Evolutionary conservation across 2,797 vertebrate genomes (phyloP).

Genomic region (Acipenser ruthenus): DNA sequence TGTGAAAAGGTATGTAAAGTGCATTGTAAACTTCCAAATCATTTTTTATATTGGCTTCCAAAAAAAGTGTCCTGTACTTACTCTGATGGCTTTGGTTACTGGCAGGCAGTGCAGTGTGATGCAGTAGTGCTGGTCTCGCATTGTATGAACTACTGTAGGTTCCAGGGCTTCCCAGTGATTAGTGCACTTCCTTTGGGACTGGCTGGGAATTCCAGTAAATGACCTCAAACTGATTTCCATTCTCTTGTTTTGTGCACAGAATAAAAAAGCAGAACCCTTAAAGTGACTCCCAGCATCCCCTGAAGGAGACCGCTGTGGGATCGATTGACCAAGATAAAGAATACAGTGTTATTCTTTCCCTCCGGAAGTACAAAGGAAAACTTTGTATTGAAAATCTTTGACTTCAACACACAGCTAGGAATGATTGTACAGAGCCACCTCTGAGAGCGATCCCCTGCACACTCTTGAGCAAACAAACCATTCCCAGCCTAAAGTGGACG

Average conservation of each 20-base stretch:
- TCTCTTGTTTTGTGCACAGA: conserved; percentile 7
- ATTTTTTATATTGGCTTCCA: not conserved
- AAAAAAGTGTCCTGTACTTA: not conserved
- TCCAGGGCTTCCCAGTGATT: not conserved
- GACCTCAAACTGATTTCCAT: conserved; percentile 14
- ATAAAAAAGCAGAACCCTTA: conserved; percentile 4
- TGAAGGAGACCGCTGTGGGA: not conserved
- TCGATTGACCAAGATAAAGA: not conserved
- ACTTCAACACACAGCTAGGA: too few species aligned
- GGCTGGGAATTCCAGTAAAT: not conserved
- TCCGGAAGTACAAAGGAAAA: conserved; percentile 5
- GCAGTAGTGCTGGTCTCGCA: not conserved
- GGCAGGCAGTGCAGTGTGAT: too few species aligned
- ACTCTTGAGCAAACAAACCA: too few species aligned
- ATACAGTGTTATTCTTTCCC: conserved; percentile 9
- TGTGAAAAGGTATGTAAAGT: not conserved
- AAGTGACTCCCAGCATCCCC: not conserved
- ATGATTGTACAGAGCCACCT: too few species aligned
- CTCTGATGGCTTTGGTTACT: too few species aligned
- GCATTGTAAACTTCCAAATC: not conserved
- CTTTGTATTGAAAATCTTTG: not conserved
- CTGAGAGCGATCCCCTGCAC: too few species aligned
- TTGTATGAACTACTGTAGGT: not conserved
- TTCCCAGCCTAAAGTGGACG: too few species aligned
- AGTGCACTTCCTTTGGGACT: conserved; percentile 3